Conservation (phyloP, 1,140 invertebrate species). For the Drosophila gunungcola region DNA sequence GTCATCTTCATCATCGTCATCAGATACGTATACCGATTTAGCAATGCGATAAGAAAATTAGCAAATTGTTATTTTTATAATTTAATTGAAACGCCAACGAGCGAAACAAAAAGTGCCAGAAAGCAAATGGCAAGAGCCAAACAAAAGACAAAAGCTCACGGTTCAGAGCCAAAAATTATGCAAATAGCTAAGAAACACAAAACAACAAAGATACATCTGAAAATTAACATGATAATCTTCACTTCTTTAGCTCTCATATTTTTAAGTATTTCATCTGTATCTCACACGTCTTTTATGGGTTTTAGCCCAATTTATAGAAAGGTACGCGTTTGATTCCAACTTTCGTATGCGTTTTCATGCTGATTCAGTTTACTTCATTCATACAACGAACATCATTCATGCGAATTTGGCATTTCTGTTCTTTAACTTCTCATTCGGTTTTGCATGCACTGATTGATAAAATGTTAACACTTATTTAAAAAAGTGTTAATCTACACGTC, state of each 20-base stretch:
- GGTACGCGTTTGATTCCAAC: conserved; percentile 22
- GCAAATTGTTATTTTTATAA: conserved; percentile 78
- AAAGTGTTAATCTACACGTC: too few species aligned
- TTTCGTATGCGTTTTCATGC: conserved; percentile 63
- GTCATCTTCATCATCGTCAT: conserved; percentile 43
- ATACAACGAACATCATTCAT: conserved; percentile 58
- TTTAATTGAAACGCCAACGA: conserved; percentile 74
- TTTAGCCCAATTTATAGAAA: conserved; percentile 13
- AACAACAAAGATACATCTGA: conserved; percentile 18
- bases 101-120: conserved; percentile 46
- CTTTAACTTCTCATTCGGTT: neutral
- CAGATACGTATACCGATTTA: conserved; percentile 43
- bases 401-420: conserved; percentile 33
- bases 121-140: conserved; percentile 42
- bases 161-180: conserved; percentile 35
- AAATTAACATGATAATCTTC: conserved; percentile 67
- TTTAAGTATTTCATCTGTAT: conserved; percentile 19
- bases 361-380: conserved; percentile 59
- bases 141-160: conserved; percentile 36
- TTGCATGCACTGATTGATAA: neutral
- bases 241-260: conserved; percentile 34
- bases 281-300: neutral
- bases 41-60: conserved; percentile 64
- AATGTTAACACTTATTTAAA: neutral
- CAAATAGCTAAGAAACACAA: conserved; percentile 24